A percentile compares a stretch with the other conserved stretches of the same genome.
phyloP scores from a whole-genome alignment of 2,888 invertebrate genomes.

The Stramonita haemastoma region DNA sequence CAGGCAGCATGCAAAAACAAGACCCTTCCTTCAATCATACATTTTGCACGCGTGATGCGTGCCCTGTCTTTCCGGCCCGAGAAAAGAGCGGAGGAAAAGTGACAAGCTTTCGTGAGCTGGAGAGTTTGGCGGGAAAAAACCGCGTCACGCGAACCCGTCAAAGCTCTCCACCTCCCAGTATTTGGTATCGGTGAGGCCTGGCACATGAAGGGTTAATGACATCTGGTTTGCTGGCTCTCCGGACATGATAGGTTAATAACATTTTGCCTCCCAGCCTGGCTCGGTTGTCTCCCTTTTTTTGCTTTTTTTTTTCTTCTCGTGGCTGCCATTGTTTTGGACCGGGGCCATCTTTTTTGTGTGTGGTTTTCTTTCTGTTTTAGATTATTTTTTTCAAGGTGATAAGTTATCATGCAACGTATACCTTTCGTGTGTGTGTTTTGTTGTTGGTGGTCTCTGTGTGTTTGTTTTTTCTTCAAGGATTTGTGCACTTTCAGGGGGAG shows the following conservation, averaged over 20 bases:
- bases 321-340: background rate
- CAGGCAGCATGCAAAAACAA: background rate
- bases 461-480: too few species aligned
- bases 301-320: too few species aligned
- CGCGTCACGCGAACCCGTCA: slow-evolving; percentile 17
- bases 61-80: background rate
- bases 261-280: background rate
- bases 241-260: slow-evolving; percentile 29
- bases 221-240: background rate
- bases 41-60: slow-evolving; percentile 22
- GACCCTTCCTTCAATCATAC: background rate
- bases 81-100: slow-evolving; percentile 12
- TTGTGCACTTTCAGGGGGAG: too few species aligned
- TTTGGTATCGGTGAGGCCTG: background rate
- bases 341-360: background rate
- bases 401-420: too few species aligned
- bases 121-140: slow-evolving; percentile 10
- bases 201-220: slow-evolving; percentile 21
- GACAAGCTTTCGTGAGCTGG: slow-evolving; percentile 18
- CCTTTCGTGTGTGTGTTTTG: background rate
- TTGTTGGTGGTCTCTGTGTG: too few species aligned
- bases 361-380: too few species aligned
- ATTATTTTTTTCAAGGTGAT: background rate
- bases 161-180: background rate
- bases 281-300: background rate